Percentiles rank a stretch among this genome's conserved stretches.
phyloP scores from a whole-genome alignment of 1,140 invertebrate genomes.

The Diorhabda carinulata region DNA sequence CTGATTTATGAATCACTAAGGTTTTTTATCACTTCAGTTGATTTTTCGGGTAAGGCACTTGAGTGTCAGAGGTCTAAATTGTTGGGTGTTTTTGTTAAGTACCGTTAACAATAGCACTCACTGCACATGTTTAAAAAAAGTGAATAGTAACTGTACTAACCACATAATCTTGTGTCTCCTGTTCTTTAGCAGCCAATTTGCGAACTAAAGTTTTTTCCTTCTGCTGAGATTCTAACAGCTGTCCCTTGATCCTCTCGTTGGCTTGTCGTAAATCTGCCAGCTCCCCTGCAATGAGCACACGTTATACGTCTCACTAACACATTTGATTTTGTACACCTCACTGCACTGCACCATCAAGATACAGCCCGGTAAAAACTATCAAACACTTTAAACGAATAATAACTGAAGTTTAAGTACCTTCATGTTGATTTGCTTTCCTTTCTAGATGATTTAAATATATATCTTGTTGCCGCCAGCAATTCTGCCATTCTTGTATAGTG shows the following conservation, averaged over 20 bases:
- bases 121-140: constrained; percentile 14
- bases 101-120: neutral
- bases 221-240: constrained; percentile 78
- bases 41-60: neutral
- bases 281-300: constrained; percentile 59
- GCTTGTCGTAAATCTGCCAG: constrained; percentile 70
- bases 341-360: constrained; percentile 42
- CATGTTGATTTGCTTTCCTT: constrained; percentile 42
- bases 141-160: constrained; percentile 58
- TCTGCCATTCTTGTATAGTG: constrained; percentile 37
- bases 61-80: neutral
- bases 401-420: constrained; percentile 46
- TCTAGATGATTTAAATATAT: constrained; percentile 41
- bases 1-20: constrained; percentile 6
- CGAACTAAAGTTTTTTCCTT: constrained; percentile 89
- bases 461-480: constrained; percentile 45
- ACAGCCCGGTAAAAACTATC: constrained; percentile 32
- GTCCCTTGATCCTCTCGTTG: constrained; percentile 77
- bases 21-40: constrained; percentile 14
- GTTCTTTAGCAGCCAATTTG: constrained; percentile 88
- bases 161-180: constrained; percentile 93
- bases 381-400: constrained; percentile 35
- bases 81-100: constrained; percentile 13
- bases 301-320: constrained; percentile 30
- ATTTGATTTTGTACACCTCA: constrained; percentile 31